Evolutionary conservation across 2,888 invertebrate genomes (phyloP).

Genomic region (Coleophora flavipennella): DNA sequence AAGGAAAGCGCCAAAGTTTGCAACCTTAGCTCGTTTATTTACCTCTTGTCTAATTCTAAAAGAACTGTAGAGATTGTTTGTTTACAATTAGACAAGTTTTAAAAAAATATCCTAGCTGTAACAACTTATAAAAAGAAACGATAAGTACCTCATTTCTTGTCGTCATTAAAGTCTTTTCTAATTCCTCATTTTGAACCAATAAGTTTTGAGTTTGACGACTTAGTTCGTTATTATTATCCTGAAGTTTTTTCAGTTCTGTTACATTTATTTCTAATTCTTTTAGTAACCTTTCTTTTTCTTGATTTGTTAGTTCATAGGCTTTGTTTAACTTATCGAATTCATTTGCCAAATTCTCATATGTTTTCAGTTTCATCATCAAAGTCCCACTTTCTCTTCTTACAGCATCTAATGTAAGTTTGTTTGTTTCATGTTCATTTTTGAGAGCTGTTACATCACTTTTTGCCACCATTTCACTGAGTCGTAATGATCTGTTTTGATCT

Average conservation of each 20-base stretch:
- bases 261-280: constrained; percentile 27
- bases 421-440: constrained; percentile 30
- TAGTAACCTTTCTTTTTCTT: constrained; percentile 38
- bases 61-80: too few species aligned
- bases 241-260: constrained; percentile 24
- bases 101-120: too few species aligned
- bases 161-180: constrained; percentile 40
- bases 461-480: constrained; percentile 21
- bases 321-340: constrained; percentile 32
- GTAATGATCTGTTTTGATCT: constrained; percentile 25
- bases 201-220: constrained; percentile 32
- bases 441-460: constrained; percentile 25
- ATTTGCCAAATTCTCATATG: constrained; percentile 31
- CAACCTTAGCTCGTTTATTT: too few species aligned
- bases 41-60: too few species aligned
- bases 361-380: constrained; percentile 31
- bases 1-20: too few species aligned
- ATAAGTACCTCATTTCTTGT: constrained; percentile 42
- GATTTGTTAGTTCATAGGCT: constrained; percentile 23
- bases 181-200: constrained; percentile 32
- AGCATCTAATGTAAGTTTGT: constrained; percentile 24
- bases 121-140: constrained; percentile 7
- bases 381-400: constrained; percentile 36
- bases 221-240: constrained; percentile 36
- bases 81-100: too few species aligned